phyloP scores from a whole-genome alignment of 2,113 vertebrate genomes.

The Neotoma lepida region DNA sequence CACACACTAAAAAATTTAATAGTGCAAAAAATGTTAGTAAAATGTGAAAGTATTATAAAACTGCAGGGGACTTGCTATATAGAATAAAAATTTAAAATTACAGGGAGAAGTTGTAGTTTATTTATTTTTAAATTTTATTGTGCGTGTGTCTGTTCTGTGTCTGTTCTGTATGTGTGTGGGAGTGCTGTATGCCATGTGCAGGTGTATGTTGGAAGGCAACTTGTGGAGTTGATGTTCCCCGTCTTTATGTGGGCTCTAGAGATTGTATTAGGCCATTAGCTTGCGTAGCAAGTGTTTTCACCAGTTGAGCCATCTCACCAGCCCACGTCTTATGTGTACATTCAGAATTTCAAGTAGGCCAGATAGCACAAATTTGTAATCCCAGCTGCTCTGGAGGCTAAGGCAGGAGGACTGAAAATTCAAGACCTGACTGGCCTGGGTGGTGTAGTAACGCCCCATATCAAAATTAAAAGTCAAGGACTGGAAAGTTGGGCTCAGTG shows the following conservation, averaged over 20 bases:
- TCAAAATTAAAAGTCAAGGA: neutral
- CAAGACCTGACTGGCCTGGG: neutral
- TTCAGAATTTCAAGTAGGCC: slow-evolving; percentile 27
- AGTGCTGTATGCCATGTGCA: neutral
- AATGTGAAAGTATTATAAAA: slow-evolving; percentile 32
- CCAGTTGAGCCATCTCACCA: neutral
- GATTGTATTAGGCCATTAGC: neutral
- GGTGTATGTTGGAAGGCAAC: neutral
- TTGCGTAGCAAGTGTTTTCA: neutral
- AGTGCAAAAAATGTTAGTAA: neutral
- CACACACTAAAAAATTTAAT: too few relatives aligned
- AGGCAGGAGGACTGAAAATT: neutral
- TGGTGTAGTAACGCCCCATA: neutral
- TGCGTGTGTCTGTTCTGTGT: neutral
- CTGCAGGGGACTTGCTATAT: neutral
- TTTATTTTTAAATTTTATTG: neutral
- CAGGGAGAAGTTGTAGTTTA: neutral
- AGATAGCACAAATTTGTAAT: neutral
- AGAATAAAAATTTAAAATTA: slow-evolving; percentile 55
- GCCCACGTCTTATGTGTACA: neutral
- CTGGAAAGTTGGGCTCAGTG: neutral
- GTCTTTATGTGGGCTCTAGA: neutral
- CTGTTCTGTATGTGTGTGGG: neutral
- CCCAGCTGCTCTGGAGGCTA: neutral
- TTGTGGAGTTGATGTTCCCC: neutral